These are phyloP conservation scores for Ophion ventricosus DNA, from an alignment of 2,888 invertebrate genomes.

Conservation along the genomic window DNA sequence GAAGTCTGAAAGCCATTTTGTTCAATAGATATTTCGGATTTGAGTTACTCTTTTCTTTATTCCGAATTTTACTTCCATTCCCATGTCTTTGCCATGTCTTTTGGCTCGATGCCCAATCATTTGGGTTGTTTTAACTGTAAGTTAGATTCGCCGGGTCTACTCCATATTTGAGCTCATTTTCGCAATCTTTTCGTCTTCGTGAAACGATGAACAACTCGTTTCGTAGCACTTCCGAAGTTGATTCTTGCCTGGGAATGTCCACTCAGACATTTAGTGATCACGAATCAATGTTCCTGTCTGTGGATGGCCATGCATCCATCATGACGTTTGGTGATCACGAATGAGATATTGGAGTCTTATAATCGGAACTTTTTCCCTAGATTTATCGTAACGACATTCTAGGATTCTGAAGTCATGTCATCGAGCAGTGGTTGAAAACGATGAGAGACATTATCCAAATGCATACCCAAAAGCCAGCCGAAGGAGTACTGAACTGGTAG, in stretches of 20 bases:
- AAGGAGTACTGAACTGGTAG: background rate
- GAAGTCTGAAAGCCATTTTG: constrained; percentile 4
- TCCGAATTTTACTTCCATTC: background rate
- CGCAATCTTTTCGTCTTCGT: background rate
- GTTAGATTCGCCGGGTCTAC: background rate
- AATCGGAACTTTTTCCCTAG: background rate
- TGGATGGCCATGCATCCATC: background rate
- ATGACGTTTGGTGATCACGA: background rate
- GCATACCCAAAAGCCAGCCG: background rate
- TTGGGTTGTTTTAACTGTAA: too few relatives aligned
- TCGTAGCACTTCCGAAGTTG: background rate
- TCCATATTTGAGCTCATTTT: background rate
- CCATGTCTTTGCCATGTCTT: background rate
- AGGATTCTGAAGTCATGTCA: background rate
- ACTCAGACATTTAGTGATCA: background rate
- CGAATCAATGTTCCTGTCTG: background rate
- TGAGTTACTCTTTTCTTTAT: background rate
- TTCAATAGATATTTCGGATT: constrained; percentile 15
- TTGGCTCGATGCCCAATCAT: background rate
- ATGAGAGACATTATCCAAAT: too few relatives aligned
- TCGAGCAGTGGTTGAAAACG: too few relatives aligned
- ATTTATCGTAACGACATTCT: background rate
- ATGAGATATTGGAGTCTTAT: too few relatives aligned
- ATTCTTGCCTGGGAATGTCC: background rate
- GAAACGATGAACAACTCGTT: background rate